phyloP scores from a whole-genome alignment of 2,113 vertebrate species.

The Microtus ochrogaster region DNA sequence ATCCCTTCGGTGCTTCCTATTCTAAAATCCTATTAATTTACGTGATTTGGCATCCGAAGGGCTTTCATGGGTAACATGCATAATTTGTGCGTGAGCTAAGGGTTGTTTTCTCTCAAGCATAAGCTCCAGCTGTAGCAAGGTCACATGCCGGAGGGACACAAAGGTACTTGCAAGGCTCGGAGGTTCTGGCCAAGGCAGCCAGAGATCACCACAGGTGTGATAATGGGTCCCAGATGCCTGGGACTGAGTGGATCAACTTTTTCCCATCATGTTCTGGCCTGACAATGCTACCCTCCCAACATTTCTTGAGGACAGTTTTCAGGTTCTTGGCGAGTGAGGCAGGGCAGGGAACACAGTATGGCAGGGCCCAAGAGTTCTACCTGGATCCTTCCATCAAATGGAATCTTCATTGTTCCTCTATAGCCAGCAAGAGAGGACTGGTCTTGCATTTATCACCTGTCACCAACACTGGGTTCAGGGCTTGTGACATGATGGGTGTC shows the following conservation, averaged over 20 bases:
- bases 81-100: slow-evolving; percentile 57
- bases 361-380: neutral
- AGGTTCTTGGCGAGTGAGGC: neutral
- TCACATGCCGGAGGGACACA: neutral
- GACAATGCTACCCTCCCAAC: neutral
- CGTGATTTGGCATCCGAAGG: slow-evolving; percentile 55
- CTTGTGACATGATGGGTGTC: neutral
- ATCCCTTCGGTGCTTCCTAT: slow-evolving; percentile 67
- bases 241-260: neutral
- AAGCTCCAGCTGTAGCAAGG: neutral
- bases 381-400: neutral
- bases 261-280: neutral
- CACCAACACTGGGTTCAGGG: neutral
- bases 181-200: neutral
- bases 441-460: neutral
- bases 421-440: neutral
- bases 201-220: neutral
- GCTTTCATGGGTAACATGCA: slow-evolving; percentile 66
- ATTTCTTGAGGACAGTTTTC: neutral
- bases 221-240: fast-evolving
- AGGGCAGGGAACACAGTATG: neutral
- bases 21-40: slow-evolving; percentile 80
- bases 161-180: neutral
- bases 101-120: neutral
- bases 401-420: slow-evolving; percentile 30